Conservation (phyloP, 2,113 vertebrate genomes). For the Pterocles orientalis region DNA sequence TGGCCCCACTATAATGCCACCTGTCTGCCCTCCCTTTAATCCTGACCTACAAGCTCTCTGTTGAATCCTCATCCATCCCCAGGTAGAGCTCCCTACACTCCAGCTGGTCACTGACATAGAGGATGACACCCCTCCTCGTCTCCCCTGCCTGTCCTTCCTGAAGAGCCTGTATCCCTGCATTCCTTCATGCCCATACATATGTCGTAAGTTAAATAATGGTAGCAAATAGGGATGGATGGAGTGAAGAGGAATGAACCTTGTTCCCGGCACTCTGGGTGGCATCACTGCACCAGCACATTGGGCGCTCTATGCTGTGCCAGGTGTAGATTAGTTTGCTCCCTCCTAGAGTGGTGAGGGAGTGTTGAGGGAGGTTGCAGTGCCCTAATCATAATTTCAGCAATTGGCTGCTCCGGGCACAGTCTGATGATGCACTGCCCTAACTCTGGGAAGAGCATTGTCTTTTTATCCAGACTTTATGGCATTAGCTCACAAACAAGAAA, state of each 20-base stretch:
- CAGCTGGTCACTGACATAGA: too few species aligned
- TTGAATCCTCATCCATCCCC: too few species aligned
- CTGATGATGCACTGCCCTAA: neutral
- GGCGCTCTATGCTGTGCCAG: neutral
- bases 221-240: fast-evolving
- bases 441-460: neutral
- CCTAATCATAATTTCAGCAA: neutral
- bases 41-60: too few species aligned
- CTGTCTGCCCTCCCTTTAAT: too few species aligned
- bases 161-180: too few species aligned
- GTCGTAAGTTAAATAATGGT: neutral
- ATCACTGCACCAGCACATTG: neutral
- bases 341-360: neutral
- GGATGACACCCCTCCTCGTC: too few species aligned
- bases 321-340: neutral
- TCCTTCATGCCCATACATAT: neutral
- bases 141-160: too few species aligned
- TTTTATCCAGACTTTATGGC: neutral
- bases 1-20: too few species aligned
- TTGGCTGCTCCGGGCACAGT: neutral
- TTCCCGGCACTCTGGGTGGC: neutral
- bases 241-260: neutral
- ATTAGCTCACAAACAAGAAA: neutral
- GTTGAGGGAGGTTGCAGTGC: neutral
- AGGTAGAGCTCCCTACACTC: too few species aligned